Conservation (phyloP, 1,140 invertebrate genomes). For the Drosophila repleta region DNA sequence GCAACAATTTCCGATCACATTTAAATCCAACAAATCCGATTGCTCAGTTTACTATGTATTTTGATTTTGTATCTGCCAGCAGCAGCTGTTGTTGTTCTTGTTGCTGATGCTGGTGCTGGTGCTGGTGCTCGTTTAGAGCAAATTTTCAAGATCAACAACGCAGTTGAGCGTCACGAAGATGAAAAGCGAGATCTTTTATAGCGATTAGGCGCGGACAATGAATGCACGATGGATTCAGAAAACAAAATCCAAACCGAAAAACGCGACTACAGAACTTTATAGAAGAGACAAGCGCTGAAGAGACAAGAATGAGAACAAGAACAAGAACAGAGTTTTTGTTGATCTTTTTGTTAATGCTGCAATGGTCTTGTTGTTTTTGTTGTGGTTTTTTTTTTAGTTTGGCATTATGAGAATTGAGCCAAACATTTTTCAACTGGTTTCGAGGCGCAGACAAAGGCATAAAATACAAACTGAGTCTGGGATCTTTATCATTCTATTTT, state of each 20-base stretch:
- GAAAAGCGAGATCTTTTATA: slow-evolving; percentile 78
- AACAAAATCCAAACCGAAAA: slow-evolving; percentile 40
- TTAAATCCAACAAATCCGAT: slow-evolving; percentile 50
- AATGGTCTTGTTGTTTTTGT: slow-evolving; percentile 12
- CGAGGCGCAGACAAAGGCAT: slow-evolving; percentile 64
- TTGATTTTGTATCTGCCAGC: slow-evolving; percentile 54
- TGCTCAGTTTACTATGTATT: slow-evolving; percentile 58
- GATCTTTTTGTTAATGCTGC: slow-evolving; percentile 30
- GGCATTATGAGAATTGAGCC: slow-evolving; percentile 74
- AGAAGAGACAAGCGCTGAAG: slow-evolving; percentile 58
- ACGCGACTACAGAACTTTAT: slow-evolving; percentile 56
- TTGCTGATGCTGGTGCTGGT: slow-evolving; percentile 33
- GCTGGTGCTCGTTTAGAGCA: slow-evolving; percentile 37
- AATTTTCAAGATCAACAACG: slow-evolving; percentile 81
- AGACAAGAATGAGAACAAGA: slow-evolving; percentile 78
- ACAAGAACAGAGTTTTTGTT: slow-evolving; percentile 60
- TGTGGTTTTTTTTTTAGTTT: slow-evolving; percentile 24
- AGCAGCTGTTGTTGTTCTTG: slow-evolving; percentile 16
- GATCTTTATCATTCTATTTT: slow-evolving; percentile 22
- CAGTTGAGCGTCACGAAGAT: slow-evolving; percentile 76
- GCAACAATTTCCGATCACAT: slow-evolving; percentile 57
- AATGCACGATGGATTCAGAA: slow-evolving; percentile 74
- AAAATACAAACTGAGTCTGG: slow-evolving; percentile 60
- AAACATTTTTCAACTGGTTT: slow-evolving; percentile 70
- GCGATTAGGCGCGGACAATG: slow-evolving; percentile 76